Conservation (phyloP, 2,797 vertebrate species). For the Pygocentrus nattereri region DNA sequence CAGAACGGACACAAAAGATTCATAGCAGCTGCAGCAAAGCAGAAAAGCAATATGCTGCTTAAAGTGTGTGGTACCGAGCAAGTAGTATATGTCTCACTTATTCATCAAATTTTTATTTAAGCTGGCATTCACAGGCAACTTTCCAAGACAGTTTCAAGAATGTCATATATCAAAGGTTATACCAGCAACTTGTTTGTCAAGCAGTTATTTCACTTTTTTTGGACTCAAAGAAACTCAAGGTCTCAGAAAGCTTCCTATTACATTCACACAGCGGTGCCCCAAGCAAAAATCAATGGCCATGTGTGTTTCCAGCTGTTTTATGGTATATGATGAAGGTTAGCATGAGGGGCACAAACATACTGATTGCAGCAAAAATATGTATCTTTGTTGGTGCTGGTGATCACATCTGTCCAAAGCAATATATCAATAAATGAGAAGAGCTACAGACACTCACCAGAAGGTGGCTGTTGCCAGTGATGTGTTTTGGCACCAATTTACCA, state of each 20-base stretch:
- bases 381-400: constrained; percentile 57
- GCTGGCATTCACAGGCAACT: constrained; percentile 20
- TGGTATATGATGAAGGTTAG: constrained; percentile 77
- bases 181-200: constrained; percentile 40
- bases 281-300: constrained; percentile 84
- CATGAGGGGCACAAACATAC: constrained; percentile 46
- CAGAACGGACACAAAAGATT: constrained; percentile 16
- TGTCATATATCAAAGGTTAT: constrained; percentile 50
- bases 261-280: constrained; percentile 78
- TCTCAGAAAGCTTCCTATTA: constrained; percentile 76
- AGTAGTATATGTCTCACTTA: neutral
- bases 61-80: neutral
- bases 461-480: constrained; percentile 32
- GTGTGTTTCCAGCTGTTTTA: constrained; percentile 81
- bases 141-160: constrained; percentile 24
- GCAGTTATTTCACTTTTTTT: constrained; percentile 37
- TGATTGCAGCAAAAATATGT: constrained; percentile 73
- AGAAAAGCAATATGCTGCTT: neutral
- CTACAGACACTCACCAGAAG: constrained; percentile 35
- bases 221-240: constrained; percentile 61
- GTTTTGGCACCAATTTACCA: constrained; percentile 41
- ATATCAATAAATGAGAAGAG: constrained; percentile 72
- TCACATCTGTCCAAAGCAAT: constrained; percentile 69
- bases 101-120: constrained; percentile 19
- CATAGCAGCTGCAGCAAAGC: neutral